Percentiles rank a stretch among this genome's conserved stretches.
These are phyloP conservation scores for Dipodomys spectabilis DNA, from an alignment of 2,113 vertebrate species.

Conservation along the genomic window DNA sequence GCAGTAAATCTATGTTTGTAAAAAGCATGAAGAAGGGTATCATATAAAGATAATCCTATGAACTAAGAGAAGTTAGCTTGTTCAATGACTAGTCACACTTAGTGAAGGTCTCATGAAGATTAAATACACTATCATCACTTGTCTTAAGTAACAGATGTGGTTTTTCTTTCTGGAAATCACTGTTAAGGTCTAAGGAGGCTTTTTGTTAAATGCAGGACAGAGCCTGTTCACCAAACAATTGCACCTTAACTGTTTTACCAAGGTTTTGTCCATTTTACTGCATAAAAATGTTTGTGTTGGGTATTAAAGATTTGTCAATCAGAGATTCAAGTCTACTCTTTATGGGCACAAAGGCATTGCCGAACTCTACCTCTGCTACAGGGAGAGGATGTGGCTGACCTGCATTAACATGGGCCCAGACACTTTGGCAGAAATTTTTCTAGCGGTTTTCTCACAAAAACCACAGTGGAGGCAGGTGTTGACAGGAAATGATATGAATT, in stretches of 20 bases:
- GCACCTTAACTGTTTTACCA: neutral
- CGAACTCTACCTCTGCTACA: neutral
- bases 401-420: neutral
- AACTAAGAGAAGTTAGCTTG: neutral
- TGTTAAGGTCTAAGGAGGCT: neutral
- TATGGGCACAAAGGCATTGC: neutral
- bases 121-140: neutral
- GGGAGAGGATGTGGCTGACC: too few species aligned
- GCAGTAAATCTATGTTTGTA: neutral
- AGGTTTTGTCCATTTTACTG: too few species aligned
- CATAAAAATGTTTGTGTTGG: neutral
- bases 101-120: neutral
- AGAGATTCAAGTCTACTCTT: neutral
- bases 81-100: neutral
- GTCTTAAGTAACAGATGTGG: neutral
- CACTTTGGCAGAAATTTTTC: neutral
- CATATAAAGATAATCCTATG: neutral
- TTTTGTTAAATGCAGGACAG: neutral
- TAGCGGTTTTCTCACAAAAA: neutral
- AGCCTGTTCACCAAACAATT: neutral
- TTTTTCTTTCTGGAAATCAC: neutral
- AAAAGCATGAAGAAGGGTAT: neutral
- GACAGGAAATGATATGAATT: neutral
- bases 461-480: neutral
- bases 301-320: neutral